Base-by-base conservation (phyloP, 2,113 vertebrate species). In the Pholis gunnellus region DNA sequence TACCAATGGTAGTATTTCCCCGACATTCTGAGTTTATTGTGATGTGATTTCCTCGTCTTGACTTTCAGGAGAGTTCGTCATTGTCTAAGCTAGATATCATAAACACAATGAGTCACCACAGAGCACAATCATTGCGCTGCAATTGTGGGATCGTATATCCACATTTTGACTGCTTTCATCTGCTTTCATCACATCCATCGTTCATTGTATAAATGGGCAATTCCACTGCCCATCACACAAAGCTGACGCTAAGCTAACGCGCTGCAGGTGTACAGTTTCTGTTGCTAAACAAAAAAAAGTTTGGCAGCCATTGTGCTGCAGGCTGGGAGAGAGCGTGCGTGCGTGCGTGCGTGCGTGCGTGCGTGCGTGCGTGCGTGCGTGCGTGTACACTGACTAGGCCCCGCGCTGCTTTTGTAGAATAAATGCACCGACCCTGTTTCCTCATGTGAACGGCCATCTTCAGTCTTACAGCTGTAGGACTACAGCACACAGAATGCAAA, bases 211-310 rank as follows among this genome's bases (percentile, higher is more conserved):
- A 44, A 44, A 22, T 61, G 29, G 29, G 31, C 5, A 15, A 4
- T 38, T 65, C 10, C 61, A 64, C 72, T 36, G 1, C 57, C 42
- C 8, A 4, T 34, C 56, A 40, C 52, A 68, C 56, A 73, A 27
- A 60, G 72, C 54, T 78, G 72, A 76, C 70, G 31, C 31, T 31
- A 31, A 31, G 31, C 6, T 27, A 48, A 40, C 66, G 22, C 44
- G 52, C 9, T 40, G 9, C 60, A 72, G 78, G 82, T 85, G 60
- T 80, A 60, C 42, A 31, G 68, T 80, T 0, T 38, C 50, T 66
- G 20, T 50, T 22, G 44, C 13, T 3, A 46, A 46, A 46, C 42
- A 46, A 14, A 15, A 11, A 11, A 5, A 46, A 15, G 44, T 38
- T 6, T 8, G 38, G 9, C 38, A 38, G 8, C 38, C 9, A 9